A percentile compares a stretch with the other conserved stretches of the same genome.
Evolutionary conservation across 2,797 vertebrate genomes (phyloP).

Genomic region (Antennarius maculatus): DNA sequence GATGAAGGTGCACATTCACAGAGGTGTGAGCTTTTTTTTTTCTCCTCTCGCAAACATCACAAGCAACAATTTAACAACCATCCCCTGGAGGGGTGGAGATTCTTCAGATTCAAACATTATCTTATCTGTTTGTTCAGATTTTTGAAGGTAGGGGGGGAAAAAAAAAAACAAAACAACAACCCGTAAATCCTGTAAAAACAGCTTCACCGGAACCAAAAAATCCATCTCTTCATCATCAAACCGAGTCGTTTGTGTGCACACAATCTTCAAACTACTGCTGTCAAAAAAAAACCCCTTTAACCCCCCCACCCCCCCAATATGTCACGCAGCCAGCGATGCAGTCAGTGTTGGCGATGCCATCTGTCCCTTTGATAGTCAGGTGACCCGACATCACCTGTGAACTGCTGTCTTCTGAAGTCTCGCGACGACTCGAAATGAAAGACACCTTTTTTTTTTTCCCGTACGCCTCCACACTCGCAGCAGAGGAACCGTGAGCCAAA

Average conservation of each 20-base stretch:
- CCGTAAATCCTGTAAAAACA: not conserved
- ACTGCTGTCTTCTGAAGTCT: slow-evolving; percentile 7
- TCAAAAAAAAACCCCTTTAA: slow-evolving; percentile 41
- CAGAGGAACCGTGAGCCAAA: not conserved
- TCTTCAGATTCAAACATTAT: too few relatives aligned
- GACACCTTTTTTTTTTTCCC: not conserved
- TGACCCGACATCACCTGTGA: slow-evolving; percentile 30
- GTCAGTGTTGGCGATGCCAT: slow-evolving; percentile 36
- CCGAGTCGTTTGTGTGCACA: not conserved
- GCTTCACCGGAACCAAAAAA: not conserved
- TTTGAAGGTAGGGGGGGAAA: not conserved
- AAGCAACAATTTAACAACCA: too few relatives aligned
- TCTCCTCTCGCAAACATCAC: too few relatives aligned
- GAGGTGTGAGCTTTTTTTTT: too few relatives aligned
- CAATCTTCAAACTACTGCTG: slow-evolving; percentile 23
- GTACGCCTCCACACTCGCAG: not conserved
- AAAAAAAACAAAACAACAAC: too few relatives aligned
- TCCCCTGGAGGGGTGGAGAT: too few relatives aligned
- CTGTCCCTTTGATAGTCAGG: slow-evolving; percentile 53
- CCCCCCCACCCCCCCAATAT: slow-evolving; percentile 16
- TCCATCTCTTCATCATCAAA: slow-evolving; percentile 16
- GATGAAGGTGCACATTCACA: too few relatives aligned
- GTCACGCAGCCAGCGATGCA: slow-evolving; percentile 20
- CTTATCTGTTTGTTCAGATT: not conserved
- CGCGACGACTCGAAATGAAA: slow-evolving; percentile 16